These are phyloP conservation scores for Morone chrysops DNA, from an alignment of 2,113 vertebrate species.

Conservation along the genomic window DNA sequence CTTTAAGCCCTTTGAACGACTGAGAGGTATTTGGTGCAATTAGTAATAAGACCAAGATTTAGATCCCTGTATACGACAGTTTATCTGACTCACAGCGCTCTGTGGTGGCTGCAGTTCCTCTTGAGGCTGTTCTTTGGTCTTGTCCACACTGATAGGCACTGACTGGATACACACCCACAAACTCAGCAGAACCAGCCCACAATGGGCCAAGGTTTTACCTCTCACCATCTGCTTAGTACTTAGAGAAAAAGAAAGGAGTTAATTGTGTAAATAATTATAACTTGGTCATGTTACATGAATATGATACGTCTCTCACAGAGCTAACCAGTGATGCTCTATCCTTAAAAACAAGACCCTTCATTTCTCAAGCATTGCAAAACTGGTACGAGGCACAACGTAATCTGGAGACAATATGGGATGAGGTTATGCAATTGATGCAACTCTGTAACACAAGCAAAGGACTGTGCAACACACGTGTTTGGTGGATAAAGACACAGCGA, in stretches of 20 bases:
- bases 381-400: background rate
- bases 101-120: slow-evolving; percentile 84
- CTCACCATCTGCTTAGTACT: slow-evolving; percentile 85
- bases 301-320: no score
- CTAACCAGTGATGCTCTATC: background rate
- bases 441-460: background rate
- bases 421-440: slow-evolving; percentile 34
- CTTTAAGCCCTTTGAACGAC: background rate
- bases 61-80: background rate
- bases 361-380: slow-evolving; percentile 27
- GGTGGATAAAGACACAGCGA: slow-evolving; percentile 9
- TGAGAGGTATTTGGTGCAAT: background rate
- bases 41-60: background rate
- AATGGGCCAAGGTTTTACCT: slow-evolving; percentile 61
- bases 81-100: slow-evolving; percentile 84
- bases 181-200: slow-evolving; percentile 82
- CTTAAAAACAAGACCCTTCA: background rate
- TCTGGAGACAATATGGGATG: background rate
- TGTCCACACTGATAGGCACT: slow-evolving; percentile 92
- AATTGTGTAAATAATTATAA: background rate
- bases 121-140: slow-evolving; percentile 85
- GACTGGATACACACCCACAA: slow-evolving; percentile 84
- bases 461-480: slow-evolving; percentile 20
- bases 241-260: background rate
- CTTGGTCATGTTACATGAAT: background rate